phyloP scores from a whole-genome alignment of 2,797 vertebrate genomes.

The Salmo trutta region DNA sequence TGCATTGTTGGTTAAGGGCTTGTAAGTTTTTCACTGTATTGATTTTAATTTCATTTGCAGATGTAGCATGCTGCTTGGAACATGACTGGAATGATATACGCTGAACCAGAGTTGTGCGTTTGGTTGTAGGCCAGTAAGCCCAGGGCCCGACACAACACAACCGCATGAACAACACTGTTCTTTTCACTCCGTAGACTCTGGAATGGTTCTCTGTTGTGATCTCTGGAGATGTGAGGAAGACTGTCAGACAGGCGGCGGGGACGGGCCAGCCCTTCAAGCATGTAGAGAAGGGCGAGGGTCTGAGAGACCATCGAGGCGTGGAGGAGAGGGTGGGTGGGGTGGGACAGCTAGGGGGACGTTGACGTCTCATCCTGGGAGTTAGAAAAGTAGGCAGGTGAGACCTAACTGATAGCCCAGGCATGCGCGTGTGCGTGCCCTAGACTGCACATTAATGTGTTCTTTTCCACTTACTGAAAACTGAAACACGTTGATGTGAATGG shows the following conservation, averaged over 20 bases:
- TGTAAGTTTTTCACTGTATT: too few relatives aligned
- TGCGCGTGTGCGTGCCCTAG: neutral
- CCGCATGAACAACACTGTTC: neutral
- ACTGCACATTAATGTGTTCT: neutral
- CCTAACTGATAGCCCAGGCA: slow-evolving; percentile 23
- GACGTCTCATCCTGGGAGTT: slow-evolving; percentile 14
- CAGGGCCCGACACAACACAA: neutral
- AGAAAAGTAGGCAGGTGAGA: slow-evolving; percentile 33
- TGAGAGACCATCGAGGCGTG: neutral
- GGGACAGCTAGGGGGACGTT: slow-evolving; percentile 2
- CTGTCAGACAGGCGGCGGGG: neutral
- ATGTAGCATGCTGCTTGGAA: too few relatives aligned
- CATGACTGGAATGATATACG: neutral
- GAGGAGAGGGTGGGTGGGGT: neutral
- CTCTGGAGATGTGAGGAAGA: slow-evolving; percentile 34
- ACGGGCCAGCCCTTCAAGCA: slow-evolving; percentile 8
- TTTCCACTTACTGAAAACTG: slow-evolving; percentile 4
- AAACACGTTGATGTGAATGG: slow-evolving; percentile 25
- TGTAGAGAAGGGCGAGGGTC: neutral
- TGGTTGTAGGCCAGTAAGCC: neutral
- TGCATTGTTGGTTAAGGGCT: too few relatives aligned
- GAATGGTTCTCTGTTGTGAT: neutral
- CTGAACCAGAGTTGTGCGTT: neutral
- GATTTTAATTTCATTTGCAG: too few relatives aligned
- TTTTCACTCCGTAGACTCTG: slow-evolving; percentile 7